Conservation (phyloP, 2,797 vertebrate species). For the Varecia variegata region DNA sequence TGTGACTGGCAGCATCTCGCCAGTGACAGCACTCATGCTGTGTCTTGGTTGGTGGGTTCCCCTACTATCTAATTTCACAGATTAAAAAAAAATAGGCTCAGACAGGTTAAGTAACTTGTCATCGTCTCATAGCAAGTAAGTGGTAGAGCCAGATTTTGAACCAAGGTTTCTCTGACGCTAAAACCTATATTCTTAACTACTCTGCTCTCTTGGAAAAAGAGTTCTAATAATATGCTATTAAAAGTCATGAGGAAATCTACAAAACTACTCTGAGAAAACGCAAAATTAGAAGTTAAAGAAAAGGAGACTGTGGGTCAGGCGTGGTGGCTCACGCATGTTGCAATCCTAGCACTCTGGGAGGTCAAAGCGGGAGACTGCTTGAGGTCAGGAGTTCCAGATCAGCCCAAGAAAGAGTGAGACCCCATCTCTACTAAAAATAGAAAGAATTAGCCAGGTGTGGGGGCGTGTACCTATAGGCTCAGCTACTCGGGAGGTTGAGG, state of each 20-base stretch:
- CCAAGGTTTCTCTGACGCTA: conserved; percentile 45
- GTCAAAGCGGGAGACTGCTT: too few relatives aligned
- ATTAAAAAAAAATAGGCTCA: conserved; percentile 57
- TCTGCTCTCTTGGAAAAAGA: conserved; percentile 43
- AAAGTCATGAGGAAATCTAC: conserved; percentile 32
- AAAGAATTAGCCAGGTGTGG: too few relatives aligned
- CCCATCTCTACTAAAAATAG: too few relatives aligned
- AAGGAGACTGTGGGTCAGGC: neutral
- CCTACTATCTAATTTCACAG: conserved; percentile 69
- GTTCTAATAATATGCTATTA: conserved; percentile 48
- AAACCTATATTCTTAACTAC: conserved; percentile 40
- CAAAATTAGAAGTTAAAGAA: conserved; percentile 48
- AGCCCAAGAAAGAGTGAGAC: too few relatives aligned
- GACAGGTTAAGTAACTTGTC: conserved; percentile 59
- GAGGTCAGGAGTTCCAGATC: too few relatives aligned
- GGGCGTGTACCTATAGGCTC: too few relatives aligned
- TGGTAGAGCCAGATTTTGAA: conserved; percentile 48
- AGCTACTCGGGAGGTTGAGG: too few relatives aligned
- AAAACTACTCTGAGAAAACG: conserved; percentile 38
- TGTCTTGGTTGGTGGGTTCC: conserved; percentile 42
- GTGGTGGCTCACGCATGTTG: too few relatives aligned
- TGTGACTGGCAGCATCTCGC: neutral
- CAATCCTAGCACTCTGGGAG: too few relatives aligned
- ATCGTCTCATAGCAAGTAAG: conserved; percentile 57
- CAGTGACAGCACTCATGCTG: conserved; percentile 42